Evolutionary conservation across 2,797 vertebrate genomes (phyloP), one percentile per base, ranked within the genome.

Genomic region (Pempheris klunzingeri): DNA sequence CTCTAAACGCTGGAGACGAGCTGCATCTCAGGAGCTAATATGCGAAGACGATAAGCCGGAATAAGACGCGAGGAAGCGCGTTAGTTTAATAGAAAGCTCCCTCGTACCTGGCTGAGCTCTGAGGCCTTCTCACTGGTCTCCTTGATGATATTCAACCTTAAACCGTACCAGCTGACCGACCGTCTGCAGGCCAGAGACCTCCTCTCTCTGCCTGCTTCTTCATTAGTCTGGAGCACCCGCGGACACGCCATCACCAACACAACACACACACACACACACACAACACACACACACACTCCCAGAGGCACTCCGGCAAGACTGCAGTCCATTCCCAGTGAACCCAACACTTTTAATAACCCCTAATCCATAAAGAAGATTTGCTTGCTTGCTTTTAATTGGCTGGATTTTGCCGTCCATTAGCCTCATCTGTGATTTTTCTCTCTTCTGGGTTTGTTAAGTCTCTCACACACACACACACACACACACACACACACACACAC

Each of bases 361-460:
- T 88, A 87, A 90, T 84, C 90, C 86, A 53, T 18, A 62, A 80
- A 84, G 73, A 9, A 50, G 68, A 74, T 86, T 87, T 74, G 69
- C 61, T 57, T 52, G 71, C 80, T 84, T 75, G 74, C 46, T 38
- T 71, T 71, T 80, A 83, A 87, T 80, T 81, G 81, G 85, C 55
- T 57, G 58, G 54, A 60, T 80, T 79, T 58, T 60, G 53, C 5
- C 39, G 8, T 77, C 47, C 53, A 64, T 78, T 71, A 60, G 49
- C 34, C 59, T 66, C 32, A 41, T 50, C 28, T 34, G 17, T 14
- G 28, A 7, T 24, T 54, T 47, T 24, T 32, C 24, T 52, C 14
- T 44, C 15, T 41, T 52, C 62, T 54, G 15, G 14, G 32, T 41
- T 63, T 46, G 14, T 66, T 46, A 26, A 62, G 58, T 41, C 74